Evolutionary conservation across 1,140 invertebrate species (phyloP).

Genomic region (Drosophila prosaltans): DNA sequence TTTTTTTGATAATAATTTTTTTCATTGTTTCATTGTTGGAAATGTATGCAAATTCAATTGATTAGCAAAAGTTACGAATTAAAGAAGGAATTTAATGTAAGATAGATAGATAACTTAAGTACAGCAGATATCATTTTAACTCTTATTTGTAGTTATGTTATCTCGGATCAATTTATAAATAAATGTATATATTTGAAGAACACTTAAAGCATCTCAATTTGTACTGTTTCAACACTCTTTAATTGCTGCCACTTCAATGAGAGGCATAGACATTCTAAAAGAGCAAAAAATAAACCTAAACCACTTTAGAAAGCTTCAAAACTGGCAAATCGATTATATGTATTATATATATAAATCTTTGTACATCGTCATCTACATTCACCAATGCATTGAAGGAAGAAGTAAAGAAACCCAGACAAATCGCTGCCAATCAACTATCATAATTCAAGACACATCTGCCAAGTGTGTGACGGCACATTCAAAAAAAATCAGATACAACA

Average conservation of each 20-base stretch:
- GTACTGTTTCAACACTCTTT: conserved; percentile 26
- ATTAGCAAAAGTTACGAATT: neutral
- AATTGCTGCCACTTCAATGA: conserved; percentile 15
- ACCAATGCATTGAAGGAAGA: conserved; percentile 7
- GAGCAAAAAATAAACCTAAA: conserved; percentile 23
- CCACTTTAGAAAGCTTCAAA: conserved; percentile 33
- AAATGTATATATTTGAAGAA: neutral
- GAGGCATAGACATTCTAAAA: conserved; percentile 48
- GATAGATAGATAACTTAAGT: neutral
- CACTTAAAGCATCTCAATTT: conserved; percentile 12
- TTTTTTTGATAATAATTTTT: neutral
- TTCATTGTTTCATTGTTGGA: no score
- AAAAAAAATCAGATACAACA: conserved; percentile 14
- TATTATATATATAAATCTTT: neutral
- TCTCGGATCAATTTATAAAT: no score
- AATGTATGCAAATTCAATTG: neutral
- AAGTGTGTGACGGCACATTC: conserved; percentile 28
- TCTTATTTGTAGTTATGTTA: no score
- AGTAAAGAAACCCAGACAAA: conserved; percentile 40
- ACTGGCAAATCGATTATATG: conserved; percentile 23
- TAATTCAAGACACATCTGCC: conserved; percentile 68
- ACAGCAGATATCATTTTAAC: no score
- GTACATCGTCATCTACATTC: conserved; percentile 31
- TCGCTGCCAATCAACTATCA: conserved; percentile 67
- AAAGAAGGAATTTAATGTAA: neutral